Evolutionary conservation across 2,113 vertebrate genomes (phyloP).

Genomic region (Antigone vipio): DNA sequence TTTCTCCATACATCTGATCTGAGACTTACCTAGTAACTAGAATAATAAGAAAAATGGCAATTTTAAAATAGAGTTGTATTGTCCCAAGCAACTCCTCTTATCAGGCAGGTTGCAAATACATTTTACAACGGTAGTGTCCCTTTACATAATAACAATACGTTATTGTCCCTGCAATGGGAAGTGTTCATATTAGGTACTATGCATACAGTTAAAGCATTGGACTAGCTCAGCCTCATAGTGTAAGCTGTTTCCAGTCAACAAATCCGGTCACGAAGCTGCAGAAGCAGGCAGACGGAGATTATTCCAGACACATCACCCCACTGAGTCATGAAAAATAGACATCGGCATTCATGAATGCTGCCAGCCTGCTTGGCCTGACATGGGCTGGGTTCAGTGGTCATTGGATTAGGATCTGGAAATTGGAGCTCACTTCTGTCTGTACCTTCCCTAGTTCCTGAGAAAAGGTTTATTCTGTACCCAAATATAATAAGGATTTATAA

Average conservation of each 20-base stretch:
- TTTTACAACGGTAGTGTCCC: neutral
- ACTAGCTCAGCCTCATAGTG: neutral
- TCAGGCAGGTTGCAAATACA: neutral
- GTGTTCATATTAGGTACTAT: neutral
- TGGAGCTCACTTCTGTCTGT: neutral
- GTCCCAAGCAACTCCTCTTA: neutral
- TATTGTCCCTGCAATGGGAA: neutral
- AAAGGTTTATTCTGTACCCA: neutral
- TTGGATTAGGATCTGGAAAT: neutral
- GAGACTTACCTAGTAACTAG: neutral
- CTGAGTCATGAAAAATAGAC: constrained; percentile 13
- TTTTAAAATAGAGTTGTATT: neutral
- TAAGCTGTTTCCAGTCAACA: neutral
- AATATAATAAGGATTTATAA: neutral
- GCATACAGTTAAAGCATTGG: neutral
- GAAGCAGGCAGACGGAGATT: neutral
- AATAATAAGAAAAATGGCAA: neutral
- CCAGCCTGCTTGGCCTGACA: constrained; percentile 13
- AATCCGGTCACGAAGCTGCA: neutral
- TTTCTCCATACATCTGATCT: neutral
- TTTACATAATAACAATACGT: neutral
- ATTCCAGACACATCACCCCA: neutral
- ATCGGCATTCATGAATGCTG: neutral
- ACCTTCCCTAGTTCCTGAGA: neutral
- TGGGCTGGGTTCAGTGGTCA: constrained; percentile 22